Evolutionary conservation across 2,797 vertebrate genomes (phyloP).

Genomic region (Halcyon chelicuti): DNA sequence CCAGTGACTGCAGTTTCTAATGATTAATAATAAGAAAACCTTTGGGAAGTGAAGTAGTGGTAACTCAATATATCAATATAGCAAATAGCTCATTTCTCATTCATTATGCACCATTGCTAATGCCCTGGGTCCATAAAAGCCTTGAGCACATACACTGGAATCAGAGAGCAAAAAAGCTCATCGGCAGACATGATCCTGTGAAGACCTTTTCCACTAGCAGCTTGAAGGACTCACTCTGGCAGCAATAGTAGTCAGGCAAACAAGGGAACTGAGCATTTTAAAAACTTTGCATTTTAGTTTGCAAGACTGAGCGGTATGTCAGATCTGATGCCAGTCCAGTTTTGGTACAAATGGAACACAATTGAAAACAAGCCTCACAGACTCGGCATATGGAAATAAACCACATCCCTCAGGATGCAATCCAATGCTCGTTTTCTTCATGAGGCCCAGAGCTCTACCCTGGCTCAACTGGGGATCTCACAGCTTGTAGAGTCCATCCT

Average conservation of each 20-base stretch:
- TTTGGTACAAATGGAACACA: background rate
- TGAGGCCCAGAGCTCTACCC: background rate
- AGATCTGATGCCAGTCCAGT: background rate
- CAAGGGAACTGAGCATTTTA: background rate
- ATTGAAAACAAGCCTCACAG: background rate
- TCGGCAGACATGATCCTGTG: background rate
- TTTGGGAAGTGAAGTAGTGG: constrained; percentile 13
- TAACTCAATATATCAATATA: background rate
- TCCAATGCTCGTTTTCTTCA: background rate
- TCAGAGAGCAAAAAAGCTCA: background rate
- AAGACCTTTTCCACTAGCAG: background rate
- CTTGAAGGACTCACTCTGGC: background rate
- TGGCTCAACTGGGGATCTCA: background rate
- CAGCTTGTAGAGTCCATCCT: background rate
- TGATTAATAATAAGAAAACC: constrained; percentile 4
- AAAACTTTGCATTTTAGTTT: background rate
- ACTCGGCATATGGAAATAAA: background rate
- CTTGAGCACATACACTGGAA: background rate
- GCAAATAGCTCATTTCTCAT: background rate
- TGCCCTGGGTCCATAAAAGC: background rate
- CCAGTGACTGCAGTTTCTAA: background rate
- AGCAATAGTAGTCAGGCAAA: background rate
- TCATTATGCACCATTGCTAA: background rate
- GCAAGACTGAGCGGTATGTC: background rate
- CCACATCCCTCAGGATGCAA: background rate